Conservation (phyloP, 2,888 invertebrate genomes). For the Pterostichus madidus region DNA sequence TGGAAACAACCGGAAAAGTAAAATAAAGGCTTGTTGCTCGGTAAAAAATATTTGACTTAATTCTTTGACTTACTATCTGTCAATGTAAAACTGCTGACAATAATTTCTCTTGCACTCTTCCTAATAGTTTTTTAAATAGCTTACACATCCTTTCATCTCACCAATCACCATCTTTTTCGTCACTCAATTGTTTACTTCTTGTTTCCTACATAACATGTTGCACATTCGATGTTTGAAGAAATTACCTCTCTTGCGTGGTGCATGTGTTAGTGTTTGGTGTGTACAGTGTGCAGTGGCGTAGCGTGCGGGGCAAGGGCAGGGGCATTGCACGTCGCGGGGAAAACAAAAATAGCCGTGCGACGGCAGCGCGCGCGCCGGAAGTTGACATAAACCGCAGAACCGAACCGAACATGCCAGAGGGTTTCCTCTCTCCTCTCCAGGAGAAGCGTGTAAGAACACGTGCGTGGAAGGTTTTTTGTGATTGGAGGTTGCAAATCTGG, state of each 20-base stretch:
- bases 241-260: not conserved
- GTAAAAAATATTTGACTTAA: too few relatives aligned
- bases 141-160: too few relatives aligned
- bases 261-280: slow-evolving; percentile 17
- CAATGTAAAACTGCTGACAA: too few relatives aligned
- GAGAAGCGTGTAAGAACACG: not conserved
- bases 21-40: too few relatives aligned
- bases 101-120: too few relatives aligned
- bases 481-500: not conserved
- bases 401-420: slow-evolving; percentile 12
- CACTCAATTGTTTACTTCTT: too few relatives aligned
- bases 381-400: slow-evolving; percentile 45
- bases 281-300: slow-evolving; percentile 12
- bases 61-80: too few relatives aligned
- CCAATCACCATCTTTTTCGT: too few relatives aligned
- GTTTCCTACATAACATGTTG: not conserved
- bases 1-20: too few relatives aligned
- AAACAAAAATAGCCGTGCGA: slow-evolving; percentile 38
- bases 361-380: slow-evolving; percentile 20
- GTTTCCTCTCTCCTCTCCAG: not conserved
- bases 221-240: not conserved
- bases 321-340: not conserved
- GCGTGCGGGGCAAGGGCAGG: not conserved
- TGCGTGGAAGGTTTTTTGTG: not conserved
- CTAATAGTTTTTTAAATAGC: too few relatives aligned